Percentiles rank a stretch among this genome's conserved stretches.
Conservation (phyloP, 2,888 invertebrate species). For the Macrophya annulata region DNA sequence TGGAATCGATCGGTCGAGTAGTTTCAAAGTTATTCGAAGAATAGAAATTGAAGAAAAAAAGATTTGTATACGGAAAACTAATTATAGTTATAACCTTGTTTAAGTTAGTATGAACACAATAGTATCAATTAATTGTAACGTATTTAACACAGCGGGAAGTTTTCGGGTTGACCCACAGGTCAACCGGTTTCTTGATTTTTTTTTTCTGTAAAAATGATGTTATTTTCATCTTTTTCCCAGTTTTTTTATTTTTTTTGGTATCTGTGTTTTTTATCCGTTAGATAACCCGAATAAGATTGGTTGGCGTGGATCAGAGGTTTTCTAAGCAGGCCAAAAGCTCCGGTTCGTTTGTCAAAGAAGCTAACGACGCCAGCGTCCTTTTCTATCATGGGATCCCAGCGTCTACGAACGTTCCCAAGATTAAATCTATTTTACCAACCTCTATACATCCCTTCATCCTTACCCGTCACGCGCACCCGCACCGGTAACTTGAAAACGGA, state of each 20-base stretch:
- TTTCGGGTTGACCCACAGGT: too few relatives aligned
- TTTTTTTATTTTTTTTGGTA: background rate
- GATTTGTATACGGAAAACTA: too few relatives aligned
- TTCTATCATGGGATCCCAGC: background rate
- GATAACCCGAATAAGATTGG: conserved; percentile 29
- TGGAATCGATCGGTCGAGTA: too few relatives aligned
- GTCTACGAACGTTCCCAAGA: conserved; percentile 20
- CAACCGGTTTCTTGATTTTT: too few relatives aligned
- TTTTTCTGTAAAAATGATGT: too few relatives aligned
- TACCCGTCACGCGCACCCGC: conserved; percentile 42
- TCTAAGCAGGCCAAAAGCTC: conserved; percentile 23
- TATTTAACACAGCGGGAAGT: too few relatives aligned
- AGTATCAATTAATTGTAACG: too few relatives aligned
- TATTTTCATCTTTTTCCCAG: background rate
- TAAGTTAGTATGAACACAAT: too few relatives aligned
- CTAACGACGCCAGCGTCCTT: conserved; percentile 24
- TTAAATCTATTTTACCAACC: conserved; percentile 35
- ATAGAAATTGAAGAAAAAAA: too few relatives aligned
- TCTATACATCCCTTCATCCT: conserved; percentile 24
- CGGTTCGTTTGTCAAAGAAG: conserved; percentile 38
- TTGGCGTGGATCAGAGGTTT: conserved; percentile 40
- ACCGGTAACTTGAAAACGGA: conserved; percentile 24
- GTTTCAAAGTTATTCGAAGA: too few relatives aligned
- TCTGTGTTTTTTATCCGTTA: background rate
- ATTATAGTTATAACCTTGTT: too few relatives aligned